Percentiles rank a stretch among this genome's conserved stretches.
These are phyloP conservation scores for Eueides isabella DNA, from an alignment of 1,140 invertebrate genomes.

Conservation along the genomic window DNA sequence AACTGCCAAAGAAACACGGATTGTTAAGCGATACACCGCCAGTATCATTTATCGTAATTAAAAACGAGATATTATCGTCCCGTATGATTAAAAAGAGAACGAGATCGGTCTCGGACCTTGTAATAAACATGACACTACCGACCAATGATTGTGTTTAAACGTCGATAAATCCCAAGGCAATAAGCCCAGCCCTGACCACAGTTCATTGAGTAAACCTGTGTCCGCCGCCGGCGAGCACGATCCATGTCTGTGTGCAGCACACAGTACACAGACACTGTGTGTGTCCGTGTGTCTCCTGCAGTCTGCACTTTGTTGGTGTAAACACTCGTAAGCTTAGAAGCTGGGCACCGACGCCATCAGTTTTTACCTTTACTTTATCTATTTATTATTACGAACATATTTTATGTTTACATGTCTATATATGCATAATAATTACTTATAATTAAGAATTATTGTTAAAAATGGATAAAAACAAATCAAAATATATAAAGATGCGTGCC, in stretches of 20 bases:
- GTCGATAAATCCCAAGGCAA: constrained; percentile 49
- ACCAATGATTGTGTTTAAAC: constrained; percentile 42
- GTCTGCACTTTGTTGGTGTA: constrained; percentile 36
- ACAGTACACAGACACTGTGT: constrained; percentile 34
- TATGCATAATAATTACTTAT: not conserved
- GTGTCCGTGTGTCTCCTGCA: constrained; percentile 42
- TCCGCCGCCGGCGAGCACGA: constrained; percentile 50
- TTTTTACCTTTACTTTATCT: not conserved
- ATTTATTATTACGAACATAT: not conserved
- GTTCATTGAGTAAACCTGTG: constrained; percentile 76
- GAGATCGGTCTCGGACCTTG: constrained; percentile 26
- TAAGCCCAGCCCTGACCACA: constrained; percentile 54
- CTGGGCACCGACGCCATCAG: constrained; percentile 40
- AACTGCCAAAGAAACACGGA: constrained; percentile 9
- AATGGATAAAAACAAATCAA: not conserved
- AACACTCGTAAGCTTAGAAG: constrained; percentile 61
- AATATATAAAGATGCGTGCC: not conserved
- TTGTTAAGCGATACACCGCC: constrained; percentile 6
- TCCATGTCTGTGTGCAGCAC: constrained; percentile 49
- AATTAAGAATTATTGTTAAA: not conserved
- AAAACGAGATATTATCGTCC: constrained; percentile 17
- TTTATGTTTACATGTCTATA: not conserved
- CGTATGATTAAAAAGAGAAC: constrained; percentile 20
- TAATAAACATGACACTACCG: constrained; percentile 38
- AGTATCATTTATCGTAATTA: constrained; percentile 16